Conservation (phyloP, 2,797 vertebrate genomes). For the Todus mexicanus region DNA sequence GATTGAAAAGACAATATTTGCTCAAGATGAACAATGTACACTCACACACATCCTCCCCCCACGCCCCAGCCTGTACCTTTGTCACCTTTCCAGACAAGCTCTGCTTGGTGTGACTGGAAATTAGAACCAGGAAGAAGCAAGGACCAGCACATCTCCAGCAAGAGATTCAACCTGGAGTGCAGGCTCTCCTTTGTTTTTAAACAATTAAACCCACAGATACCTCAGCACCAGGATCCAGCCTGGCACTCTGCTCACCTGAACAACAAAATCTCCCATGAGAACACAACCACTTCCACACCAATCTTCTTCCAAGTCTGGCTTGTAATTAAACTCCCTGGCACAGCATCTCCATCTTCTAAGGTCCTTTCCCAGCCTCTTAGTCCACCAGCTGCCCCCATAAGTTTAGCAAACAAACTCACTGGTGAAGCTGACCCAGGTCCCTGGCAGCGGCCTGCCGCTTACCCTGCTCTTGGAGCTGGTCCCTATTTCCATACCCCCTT, state of each 20-base stretch:
- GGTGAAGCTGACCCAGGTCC: background rate
- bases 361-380: background rate
- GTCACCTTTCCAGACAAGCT: background rate
- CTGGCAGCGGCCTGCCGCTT: background rate
- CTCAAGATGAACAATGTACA: background rate
- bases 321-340: background rate
- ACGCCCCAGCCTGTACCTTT: background rate
- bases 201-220: background rate
- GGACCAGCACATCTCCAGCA: background rate
- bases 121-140: background rate
- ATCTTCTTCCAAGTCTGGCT: background rate
- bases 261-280: background rate
- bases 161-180: background rate
- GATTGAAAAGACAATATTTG: background rate
- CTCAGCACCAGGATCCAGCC: background rate
- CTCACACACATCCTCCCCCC: too few relatives aligned
- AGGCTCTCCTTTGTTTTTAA: background rate
- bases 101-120: background rate
- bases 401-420: rapidly evolving
- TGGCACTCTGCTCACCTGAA: background rate
- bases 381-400: background rate
- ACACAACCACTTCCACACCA: background rate
- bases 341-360: background rate
- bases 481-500: background rate
- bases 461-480: background rate